Percentiles rank a stretch among this genome's conserved stretches.
Conservation (phyloP, 2,113 vertebrate genomes). For the Eulacestoma nigropectus region DNA sequence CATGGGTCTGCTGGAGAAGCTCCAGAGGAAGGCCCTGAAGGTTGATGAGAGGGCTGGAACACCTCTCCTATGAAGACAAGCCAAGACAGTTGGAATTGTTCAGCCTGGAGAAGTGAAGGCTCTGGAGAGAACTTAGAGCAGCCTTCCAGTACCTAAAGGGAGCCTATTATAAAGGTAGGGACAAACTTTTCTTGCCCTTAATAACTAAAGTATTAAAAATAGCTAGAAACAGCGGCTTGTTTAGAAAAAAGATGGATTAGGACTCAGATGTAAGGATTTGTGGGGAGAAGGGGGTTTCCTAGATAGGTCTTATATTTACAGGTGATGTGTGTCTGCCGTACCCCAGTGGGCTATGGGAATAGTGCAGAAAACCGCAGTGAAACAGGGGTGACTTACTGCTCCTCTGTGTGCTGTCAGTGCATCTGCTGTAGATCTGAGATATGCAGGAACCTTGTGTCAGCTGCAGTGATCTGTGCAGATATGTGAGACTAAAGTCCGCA, state of each 20-base stretch:
- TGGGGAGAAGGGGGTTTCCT: not conserved
- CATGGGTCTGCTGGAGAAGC: not conserved
- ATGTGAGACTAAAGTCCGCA: not conserved
- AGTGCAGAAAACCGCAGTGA: not conserved
- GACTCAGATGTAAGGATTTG: not conserved
- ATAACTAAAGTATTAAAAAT: not conserved
- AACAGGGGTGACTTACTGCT: not conserved
- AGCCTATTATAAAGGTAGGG: not conserved
- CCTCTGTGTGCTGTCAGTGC: not conserved
- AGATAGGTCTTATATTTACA: not conserved
- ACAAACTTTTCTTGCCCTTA: not conserved
- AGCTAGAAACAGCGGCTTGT: not conserved
- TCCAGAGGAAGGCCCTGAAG: not conserved
- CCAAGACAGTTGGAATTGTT: not conserved
- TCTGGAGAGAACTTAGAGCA: not conserved
- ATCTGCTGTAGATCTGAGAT: not conserved
- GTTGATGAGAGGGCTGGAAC: not conserved
- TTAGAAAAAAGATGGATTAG: not conserved
- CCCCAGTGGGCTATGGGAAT: not conserved
- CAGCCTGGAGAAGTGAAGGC: not conserved
- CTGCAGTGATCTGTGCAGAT: not conserved
- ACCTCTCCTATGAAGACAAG: not conserved
- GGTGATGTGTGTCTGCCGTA: not conserved
- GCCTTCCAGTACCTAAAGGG: not conserved
- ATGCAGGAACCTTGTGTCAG: not conserved